phyloP scores from a whole-genome alignment of 2,888 invertebrate genomes.

The Trissoscelio sp. region DNA sequence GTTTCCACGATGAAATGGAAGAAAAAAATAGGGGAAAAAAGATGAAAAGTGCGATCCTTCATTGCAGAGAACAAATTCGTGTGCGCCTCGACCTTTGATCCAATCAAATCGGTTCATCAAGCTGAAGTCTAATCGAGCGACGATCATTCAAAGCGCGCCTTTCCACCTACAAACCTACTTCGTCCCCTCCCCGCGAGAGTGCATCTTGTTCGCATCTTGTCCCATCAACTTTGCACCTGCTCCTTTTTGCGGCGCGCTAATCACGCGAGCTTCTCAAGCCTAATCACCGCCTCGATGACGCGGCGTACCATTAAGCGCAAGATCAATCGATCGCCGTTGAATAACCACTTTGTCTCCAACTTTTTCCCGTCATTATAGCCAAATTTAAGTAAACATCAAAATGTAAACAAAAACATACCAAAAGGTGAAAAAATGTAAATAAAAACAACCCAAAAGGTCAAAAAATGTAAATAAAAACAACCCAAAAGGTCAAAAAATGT shows the following conservation, averaged over 20 bases:
- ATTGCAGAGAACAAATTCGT: slow-evolving; percentile 12
- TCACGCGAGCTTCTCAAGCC: slow-evolving; percentile 69
- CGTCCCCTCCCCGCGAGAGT: slow-evolving; percentile 2
- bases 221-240: slow-evolving; percentile 68
- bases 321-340: slow-evolving; percentile 61
- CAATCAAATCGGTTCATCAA: slow-evolving; percentile 49
- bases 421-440: no score
- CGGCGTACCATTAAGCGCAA: slow-evolving; percentile 62
- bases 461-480: no score
- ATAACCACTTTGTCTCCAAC: neutral
- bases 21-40: neutral
- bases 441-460: no score
- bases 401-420: no score
- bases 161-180: slow-evolving; percentile 64
- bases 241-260: slow-evolving; percentile 66
- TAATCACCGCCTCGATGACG: slow-evolving; percentile 71
- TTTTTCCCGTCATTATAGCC: no score
- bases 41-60: slow-evolving; percentile 15
- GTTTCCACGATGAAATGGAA: neutral
- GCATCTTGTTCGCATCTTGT: slow-evolving; percentile 53
- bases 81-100: slow-evolving; percentile 46
- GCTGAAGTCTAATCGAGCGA: slow-evolving; percentile 52
- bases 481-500: no score
- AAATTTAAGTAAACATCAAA: no score
- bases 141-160: slow-evolving; percentile 56